A percentile compares a stretch with the other conserved stretches of the same genome.
Conservation (phyloP, 2,113 vertebrate species). For the Chaetodon trifascialis region DNA sequence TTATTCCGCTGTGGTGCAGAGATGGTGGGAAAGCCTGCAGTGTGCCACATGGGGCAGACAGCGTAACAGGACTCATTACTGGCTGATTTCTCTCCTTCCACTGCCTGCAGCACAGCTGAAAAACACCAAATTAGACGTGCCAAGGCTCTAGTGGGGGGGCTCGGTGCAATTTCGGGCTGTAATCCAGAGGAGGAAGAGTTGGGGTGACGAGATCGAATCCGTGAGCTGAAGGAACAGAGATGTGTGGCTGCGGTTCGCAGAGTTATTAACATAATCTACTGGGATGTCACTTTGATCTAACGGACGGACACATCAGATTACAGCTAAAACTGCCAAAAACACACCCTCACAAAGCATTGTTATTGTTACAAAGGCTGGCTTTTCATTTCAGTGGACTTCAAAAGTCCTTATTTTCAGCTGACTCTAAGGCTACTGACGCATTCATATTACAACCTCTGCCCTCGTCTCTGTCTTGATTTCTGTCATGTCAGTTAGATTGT, state of each 20-base stretch:
- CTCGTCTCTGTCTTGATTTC: not conserved
- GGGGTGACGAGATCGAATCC: slow-evolving; percentile 36
- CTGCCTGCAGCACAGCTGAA: slow-evolving; percentile 56
- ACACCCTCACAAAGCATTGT: slow-evolving; percentile 2
- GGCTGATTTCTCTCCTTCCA: slow-evolving; percentile 47
- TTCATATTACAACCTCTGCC: not conserved
- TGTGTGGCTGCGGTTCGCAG: slow-evolving; percentile 22
- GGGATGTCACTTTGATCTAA: not conserved
- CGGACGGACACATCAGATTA: slow-evolving; percentile 23
- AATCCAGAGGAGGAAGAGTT: slow-evolving; percentile 48
- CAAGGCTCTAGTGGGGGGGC: slow-evolving; percentile 24
- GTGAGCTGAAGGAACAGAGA: slow-evolving; percentile 30
- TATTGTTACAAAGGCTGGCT: slow-evolving; percentile 11
- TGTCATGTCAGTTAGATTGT: not conserved
- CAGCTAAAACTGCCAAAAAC: not conserved
- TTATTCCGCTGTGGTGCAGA: slow-evolving; percentile 36
- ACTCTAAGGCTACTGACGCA: not conserved
- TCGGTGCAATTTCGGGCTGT: slow-evolving; percentile 39
- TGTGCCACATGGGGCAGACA: slow-evolving; percentile 52
- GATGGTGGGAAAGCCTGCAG: slow-evolving; percentile 53
- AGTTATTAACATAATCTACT: slow-evolving; percentile 32
- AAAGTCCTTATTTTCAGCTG: not conserved
- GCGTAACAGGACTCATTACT: slow-evolving; percentile 68
- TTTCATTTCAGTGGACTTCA: slow-evolving; percentile 1
- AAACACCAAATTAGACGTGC: slow-evolving; percentile 63